Base-by-base conservation (phyloP, 2,888 invertebrate genomes). In the Diogma glabrata region DNA sequence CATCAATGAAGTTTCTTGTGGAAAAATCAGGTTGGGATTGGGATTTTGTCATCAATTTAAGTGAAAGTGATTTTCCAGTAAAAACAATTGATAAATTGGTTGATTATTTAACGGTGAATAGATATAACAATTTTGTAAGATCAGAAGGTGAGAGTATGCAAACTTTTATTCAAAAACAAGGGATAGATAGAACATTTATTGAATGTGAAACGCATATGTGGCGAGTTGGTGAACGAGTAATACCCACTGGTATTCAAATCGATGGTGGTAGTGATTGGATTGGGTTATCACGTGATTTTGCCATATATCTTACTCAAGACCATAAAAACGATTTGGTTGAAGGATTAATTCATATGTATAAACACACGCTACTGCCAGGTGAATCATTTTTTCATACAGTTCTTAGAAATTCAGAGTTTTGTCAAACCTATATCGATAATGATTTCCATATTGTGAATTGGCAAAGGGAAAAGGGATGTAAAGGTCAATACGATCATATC, bases 201-300 rank as follows among this genome's bases (percentile, higher is more conserved):
- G 94, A 99, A 73, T 99, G 99, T 71, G 97, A 99, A 62, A 85
- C 88, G 30, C 88, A 92, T 61, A 94, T 99, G 93, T 99, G 96
- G 96, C 71, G 79, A 54, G 70, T 77, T n/a, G 79, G 79, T 5
- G 79, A 78, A 59, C 72, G 83, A 48, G 75, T 74, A 60, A 60
- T 84, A 55, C 84, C 84, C 1, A 71, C 72, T 58, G 86, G 87
- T 19, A 81, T 96, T 56, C 81, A 88, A 58, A 79, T 96, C 53
- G 96, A 97, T 64, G 97, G 97, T 1, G 99, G 99, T 4, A 95
- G 95, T 67, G 99, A 99, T 69, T 99, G 99, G 99, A 79, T 99
- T 36, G 91, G 90, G 0, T 72, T 99, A 24, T 89, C 91, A 47
- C 78, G 88, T 14, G 77, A 83, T 26, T 95, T 97, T 67, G 88